These are phyloP conservation scores for Chaetogeoica ovagalla DNA, from an alignment of 2,888 invertebrate genomes.

Conservation along the genomic window DNA sequence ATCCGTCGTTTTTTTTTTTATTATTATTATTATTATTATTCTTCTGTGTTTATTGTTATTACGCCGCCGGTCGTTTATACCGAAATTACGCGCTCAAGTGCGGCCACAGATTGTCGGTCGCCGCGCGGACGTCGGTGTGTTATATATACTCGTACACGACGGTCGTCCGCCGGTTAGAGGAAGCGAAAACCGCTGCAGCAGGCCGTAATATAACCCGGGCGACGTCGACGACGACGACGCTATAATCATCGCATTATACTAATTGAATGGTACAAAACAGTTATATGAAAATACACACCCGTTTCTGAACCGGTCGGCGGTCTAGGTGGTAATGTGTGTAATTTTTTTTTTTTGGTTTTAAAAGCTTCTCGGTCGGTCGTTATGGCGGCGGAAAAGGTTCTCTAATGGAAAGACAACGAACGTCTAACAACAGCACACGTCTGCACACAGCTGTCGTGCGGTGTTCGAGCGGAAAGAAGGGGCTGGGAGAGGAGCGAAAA, in stretches of 20 bases:
- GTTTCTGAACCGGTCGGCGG: neutral
- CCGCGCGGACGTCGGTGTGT: too few species aligned
- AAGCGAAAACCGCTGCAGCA: slow-evolving; percentile 7
- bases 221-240: neutral
- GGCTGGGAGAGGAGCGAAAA: slow-evolving; percentile 19
- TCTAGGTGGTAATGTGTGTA: neutral
- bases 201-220: neutral
- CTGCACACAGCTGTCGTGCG: slow-evolving; percentile 27
- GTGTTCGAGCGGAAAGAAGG: too few species aligned
- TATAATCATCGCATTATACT: slow-evolving; percentile 42
- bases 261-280: slow-evolving; percentile 25
- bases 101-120: slow-evolving; percentile 33
- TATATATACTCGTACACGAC: too few species aligned
- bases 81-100: slow-evolving; percentile 51
- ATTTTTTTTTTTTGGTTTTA: slow-evolving; percentile 34
- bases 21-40: slow-evolving; percentile 7
- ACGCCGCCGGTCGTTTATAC: slow-evolving; percentile 20
- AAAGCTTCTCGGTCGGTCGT: slow-evolving; percentile 41
- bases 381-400: slow-evolving; percentile 32
- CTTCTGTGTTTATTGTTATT: too few species aligned
- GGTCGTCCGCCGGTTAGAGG: neutral
- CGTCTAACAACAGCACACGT: slow-evolving; percentile 51
- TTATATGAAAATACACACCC: slow-evolving; percentile 10
- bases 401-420: slow-evolving; percentile 50
- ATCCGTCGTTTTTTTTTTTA: slow-evolving; percentile 3